Conservation (phyloP, 2,113 vertebrate genomes). For the Anhinga anhinga region DNA sequence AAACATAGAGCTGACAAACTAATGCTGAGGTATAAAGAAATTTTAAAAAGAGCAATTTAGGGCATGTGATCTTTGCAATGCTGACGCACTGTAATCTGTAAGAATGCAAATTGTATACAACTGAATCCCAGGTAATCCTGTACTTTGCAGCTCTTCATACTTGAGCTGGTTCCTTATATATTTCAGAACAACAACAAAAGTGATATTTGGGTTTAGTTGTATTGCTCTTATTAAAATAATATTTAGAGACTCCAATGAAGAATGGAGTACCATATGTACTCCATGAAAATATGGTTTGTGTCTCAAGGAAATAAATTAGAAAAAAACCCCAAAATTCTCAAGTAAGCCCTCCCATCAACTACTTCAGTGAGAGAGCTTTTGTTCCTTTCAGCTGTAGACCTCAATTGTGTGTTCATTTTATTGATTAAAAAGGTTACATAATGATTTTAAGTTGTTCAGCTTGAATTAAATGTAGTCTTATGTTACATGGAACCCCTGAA, state of each 20-base stretch:
- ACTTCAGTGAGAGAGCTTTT: neutral
- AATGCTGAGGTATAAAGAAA: neutral
- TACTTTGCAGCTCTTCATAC: neutral
- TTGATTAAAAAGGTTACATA: neutral
- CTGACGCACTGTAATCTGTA: neutral
- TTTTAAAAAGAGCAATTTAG: neutral
- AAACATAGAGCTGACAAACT: neutral
- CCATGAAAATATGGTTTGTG: neutral
- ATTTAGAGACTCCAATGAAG: neutral
- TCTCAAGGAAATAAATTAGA: neutral
- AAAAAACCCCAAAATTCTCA: neutral
- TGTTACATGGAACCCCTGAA: fast-evolving
- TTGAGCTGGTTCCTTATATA: neutral
- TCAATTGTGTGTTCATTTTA: neutral
- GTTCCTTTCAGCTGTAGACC: neutral
- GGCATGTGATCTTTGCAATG: neutral
- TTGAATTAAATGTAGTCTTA: neutral
- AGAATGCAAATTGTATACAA: neutral
- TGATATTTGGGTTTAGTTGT: neutral
- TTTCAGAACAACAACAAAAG: neutral
- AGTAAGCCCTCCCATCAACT: neutral
- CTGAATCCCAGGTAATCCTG: neutral
- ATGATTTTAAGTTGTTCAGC: neutral
- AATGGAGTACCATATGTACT: neutral
- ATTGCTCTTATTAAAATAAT: neutral